Evolutionary conservation across 2,113 vertebrate genomes (phyloP), one percentile per base, ranked within the genome.

Genomic region (Apteryx owenii): DNA sequence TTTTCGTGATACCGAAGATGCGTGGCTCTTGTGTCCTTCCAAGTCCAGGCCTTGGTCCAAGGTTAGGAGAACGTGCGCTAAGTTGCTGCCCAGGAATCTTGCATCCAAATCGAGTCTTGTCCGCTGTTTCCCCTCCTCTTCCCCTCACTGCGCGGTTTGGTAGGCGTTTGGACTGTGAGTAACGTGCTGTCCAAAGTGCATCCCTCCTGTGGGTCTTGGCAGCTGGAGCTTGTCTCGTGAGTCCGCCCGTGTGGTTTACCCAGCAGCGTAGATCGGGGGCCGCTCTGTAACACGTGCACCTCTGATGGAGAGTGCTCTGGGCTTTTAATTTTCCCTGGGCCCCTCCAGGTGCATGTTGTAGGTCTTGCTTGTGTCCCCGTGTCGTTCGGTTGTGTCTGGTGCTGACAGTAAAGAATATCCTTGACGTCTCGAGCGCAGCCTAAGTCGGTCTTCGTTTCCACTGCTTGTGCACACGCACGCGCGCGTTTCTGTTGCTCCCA

Each of bases 1-100:
- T 95, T 89, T 89, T 85, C 58, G 71, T 65, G 75, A 36, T 68
- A 79, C 69, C 71, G 85, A 90, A 92, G 80, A 51, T 1, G 0
- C 21, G 16, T 3, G 1, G 42, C 93, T 96, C 90, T 85, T 31
- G 68, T 83, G 95, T 92, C 94, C 91, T 97, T 96, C 89, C 82
- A 88, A 64, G 88, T 42, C 79, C 87, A 93, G 91, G 91, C 95
- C 96, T 97, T 95, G 93, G 68, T 33, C 79, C 96, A 90, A 95
- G 95, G 89, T 85, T 84, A 90, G 93, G 91, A 95, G 91, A 95
- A 46, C 69, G 88, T 85, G 91, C 93, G 80, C 91, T 71, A 80
- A 42, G 13, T 81, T 82, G 87, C 73, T 78, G 79, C 95, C 85
- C 81, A 50, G 60, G 62, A 94, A 73, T 85, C 81, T 54, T 50